Evolutionary conservation across 2,113 vertebrate genomes (phyloP), one percentile per base, ranked within the genome.

Genomic region (Cyrtonyx montezumae): DNA sequence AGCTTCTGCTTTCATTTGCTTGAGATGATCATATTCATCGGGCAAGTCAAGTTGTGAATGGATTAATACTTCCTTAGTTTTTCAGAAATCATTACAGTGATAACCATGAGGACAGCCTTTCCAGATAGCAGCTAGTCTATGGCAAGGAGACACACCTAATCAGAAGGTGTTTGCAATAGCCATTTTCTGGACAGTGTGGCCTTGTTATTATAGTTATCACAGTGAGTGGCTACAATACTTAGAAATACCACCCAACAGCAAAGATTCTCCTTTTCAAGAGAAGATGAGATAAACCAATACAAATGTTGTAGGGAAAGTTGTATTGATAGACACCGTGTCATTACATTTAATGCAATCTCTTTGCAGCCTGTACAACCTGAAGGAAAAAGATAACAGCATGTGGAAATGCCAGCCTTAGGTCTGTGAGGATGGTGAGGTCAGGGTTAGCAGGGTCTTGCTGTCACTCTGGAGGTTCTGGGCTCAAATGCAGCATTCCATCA

Each of bases 61-160:
- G 68, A 90, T 91, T 61, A 88, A 90, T 93, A 91, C 14, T 73
- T 84, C 58, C 84, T 66, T 76, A 58, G 15, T 68, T 93, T 94
- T 66, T 58, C 40, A 79, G 79, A 88, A 94, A 80, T 74, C 11
- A 70, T 36, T 20, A n/a, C 30, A 58, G 37, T 85, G 76, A 40
- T 28, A 10, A 49, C 49, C 66, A 26, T 15, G 62, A 68, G 48
- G 8, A 18, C 18, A 45, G 12, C 28, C 10, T 63, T 9, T 36
- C 37, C 21, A 61, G n/a, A 75, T 2, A 21, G 40, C 36, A 55
- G 55, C 70, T 86, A 69, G 30, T 40, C 62, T 65, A 43, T 8
- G 49, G 40, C 66, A 84, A 49, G 78, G 53, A 61, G 20, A 69
- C 48, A 25, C 32, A 74, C 63, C 62, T 95, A 37, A 87, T 90